These are phyloP conservation scores for Drosophila suboccidentalis DNA, from an alignment of 2,888 invertebrate species.

Conservation along the genomic window DNA sequence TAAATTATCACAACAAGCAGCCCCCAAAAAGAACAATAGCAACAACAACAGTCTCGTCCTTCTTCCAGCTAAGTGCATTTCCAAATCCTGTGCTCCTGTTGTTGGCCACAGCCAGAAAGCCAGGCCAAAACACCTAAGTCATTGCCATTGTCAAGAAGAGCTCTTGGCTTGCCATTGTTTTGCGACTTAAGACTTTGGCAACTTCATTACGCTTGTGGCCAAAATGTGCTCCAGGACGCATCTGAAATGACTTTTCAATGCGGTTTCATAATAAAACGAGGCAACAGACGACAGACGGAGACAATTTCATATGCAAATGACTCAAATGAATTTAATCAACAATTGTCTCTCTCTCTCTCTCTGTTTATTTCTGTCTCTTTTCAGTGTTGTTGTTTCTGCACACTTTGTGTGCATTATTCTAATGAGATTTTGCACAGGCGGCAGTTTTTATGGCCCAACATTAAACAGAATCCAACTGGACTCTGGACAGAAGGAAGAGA, in stretches of 20 bases:
- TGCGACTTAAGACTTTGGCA: conserved; percentile 75
- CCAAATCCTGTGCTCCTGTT: conserved; percentile 34
- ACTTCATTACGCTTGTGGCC: conserved; percentile 78
- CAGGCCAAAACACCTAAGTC: conserved; percentile 61
- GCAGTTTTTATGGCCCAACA: conserved; percentile 66
- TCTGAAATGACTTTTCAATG: conserved; percentile 77
- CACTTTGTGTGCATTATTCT: conserved; percentile 73
- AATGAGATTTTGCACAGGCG: conserved; percentile 75
- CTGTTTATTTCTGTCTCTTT: conserved; percentile 3
- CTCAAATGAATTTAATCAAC: conserved; percentile 81
- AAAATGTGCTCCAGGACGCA: conserved; percentile 37
- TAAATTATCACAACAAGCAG: conserved; percentile 77
- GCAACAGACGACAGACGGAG: conserved; percentile 31
- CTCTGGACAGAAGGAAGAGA: neutral
- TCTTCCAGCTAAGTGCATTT: conserved; percentile 66
- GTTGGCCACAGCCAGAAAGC: conserved; percentile 40
- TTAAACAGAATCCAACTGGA: conserved; percentile 30
- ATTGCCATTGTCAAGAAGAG: conserved; percentile 44
- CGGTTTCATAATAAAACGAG: conserved; percentile 66
- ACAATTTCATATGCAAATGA: conserved; percentile 78
- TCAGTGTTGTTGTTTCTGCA: conserved; percentile 31
- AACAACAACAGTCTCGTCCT: conserved; percentile 4
- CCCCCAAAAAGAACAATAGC: conserved; percentile 68
- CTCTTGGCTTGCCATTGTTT: conserved; percentile 54
- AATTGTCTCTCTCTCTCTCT: conserved; percentile 53